These are phyloP conservation scores for Helicoverpa armigera DNA, from an alignment of 1,140 invertebrate genomes.

Conservation along the genomic window DNA sequence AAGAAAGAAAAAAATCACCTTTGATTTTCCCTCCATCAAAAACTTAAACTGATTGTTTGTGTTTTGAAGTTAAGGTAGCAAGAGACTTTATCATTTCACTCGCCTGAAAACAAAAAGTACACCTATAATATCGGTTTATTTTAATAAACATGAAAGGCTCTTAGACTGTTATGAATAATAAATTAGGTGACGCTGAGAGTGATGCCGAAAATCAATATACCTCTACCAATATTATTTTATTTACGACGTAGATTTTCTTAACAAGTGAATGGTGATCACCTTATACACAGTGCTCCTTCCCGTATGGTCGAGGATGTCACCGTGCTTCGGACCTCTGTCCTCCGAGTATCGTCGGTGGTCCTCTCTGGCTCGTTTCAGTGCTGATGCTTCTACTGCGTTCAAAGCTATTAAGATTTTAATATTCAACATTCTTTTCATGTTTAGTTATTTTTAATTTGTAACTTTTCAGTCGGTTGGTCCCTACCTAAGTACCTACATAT, in stretches of 20 bases:
- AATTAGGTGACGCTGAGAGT: no score
- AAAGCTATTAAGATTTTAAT: conserved; percentile 62
- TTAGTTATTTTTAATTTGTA: not conserved
- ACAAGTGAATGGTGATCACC: conserved; percentile 50
- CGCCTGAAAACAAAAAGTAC: conserved; percentile 60
- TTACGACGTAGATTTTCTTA: not conserved
- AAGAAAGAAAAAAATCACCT: conserved; percentile 57
- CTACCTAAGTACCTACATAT: no score
- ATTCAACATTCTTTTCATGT: not conserved
- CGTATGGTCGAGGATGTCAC: conserved; percentile 72
- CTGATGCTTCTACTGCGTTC: conserved; percentile 81
- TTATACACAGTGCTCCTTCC: conserved; percentile 69
- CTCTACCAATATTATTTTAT: no score
- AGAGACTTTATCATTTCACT: conserved; percentile 83
- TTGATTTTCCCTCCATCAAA: conserved; percentile 77
- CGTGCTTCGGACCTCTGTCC: conserved; percentile 63
- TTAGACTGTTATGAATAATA: no score
- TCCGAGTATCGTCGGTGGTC: conserved; percentile 70
- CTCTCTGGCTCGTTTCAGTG: conserved; percentile 77
- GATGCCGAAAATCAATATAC: no score
- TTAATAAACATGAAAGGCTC: no score
- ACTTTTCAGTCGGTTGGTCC: no score
- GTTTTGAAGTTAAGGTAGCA: conserved; percentile 71
- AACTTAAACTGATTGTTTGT: conserved; percentile 55
- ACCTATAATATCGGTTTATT: not conserved